Evolutionary conservation across 2,888 invertebrate species (phyloP).

Genomic region (Elmis aenea): DNA sequence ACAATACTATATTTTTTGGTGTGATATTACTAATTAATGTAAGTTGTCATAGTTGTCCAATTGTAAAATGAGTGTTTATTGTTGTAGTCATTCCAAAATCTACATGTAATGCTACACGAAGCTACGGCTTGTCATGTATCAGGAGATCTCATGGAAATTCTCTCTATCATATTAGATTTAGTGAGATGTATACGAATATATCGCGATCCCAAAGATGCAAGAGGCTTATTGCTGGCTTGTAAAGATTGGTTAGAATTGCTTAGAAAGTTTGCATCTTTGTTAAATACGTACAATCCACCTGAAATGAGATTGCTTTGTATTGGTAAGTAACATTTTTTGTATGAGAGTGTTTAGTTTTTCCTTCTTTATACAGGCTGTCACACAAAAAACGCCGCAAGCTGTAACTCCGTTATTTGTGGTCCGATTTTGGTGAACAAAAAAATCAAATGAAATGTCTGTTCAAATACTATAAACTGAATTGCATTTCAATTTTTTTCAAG

Average conservation of each 20-base stretch:
- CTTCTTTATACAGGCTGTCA: too few species aligned
- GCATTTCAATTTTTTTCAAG: too few species aligned
- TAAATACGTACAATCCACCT: constrained; percentile 84
- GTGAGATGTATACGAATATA: constrained; percentile 67
- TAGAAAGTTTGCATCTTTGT: constrained; percentile 77
- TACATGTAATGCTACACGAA: constrained; percentile 92
- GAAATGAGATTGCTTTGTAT: constrained; percentile 77
- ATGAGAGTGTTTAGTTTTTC: too few species aligned
- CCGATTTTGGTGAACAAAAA: too few species aligned
- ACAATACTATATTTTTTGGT: too few species aligned
- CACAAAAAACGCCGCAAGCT: too few species aligned
- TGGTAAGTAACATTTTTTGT: constrained; percentile 42
- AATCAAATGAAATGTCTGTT: too few species aligned
- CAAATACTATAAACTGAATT: too few species aligned
- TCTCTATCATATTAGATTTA: constrained; percentile 70
- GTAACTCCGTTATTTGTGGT: too few species aligned
- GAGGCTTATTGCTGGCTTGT: constrained; percentile 61
- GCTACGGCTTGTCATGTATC: constrained; percentile 85
- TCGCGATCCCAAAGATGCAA: constrained; percentile 62
- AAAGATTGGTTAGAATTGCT: constrained; percentile 88
- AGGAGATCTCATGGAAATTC: constrained; percentile 77
- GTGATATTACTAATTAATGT: too few species aligned
- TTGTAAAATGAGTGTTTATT: too few species aligned
- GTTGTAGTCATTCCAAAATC: constrained; percentile 76
- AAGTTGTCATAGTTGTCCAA: too few species aligned